Percentiles rank a stretch among this genome's conserved stretches.
phyloP scores from a whole-genome alignment of 2,113 vertebrate species.

The Hucho hucho region DNA sequence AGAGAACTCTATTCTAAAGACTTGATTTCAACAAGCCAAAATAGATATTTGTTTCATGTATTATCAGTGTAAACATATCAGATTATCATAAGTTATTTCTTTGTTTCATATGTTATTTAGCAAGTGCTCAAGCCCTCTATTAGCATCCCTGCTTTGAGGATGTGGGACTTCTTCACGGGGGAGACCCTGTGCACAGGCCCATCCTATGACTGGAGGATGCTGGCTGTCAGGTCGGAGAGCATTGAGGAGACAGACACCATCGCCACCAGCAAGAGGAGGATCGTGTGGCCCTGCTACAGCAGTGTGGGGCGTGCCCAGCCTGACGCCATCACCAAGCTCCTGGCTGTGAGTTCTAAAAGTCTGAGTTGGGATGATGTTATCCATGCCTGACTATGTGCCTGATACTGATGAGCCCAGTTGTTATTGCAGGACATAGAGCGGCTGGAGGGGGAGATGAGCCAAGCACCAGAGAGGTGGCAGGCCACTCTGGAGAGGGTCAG shows the following conservation, averaged over 20 bases:
- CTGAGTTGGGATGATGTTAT: not conserved
- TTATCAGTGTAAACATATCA: too few species aligned
- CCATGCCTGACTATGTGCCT: not conserved
- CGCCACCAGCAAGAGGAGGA: slow-evolving; percentile 82
- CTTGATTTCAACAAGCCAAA: not conserved
- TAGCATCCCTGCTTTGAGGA: slow-evolving; percentile 85
- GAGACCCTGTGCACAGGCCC: slow-evolving; percentile 92
- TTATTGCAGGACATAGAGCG: slow-evolving; percentile 88
- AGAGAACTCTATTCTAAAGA: not conserved
- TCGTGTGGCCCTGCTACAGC: slow-evolving; percentile 96
- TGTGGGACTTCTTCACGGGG: slow-evolving; percentile 93
- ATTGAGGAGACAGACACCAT: slow-evolving; percentile 76
- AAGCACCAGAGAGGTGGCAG: slow-evolving; percentile 89
- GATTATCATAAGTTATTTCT: not conserved
- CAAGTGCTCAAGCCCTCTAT: slow-evolving; percentile 86
- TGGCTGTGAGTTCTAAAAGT: slow-evolving; percentile 77
- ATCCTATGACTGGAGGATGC: slow-evolving; percentile 89
- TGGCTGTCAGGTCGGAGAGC: slow-evolving; percentile 66
- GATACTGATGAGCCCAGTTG: not conserved
- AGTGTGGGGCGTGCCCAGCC: slow-evolving; percentile 85
- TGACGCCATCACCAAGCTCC: slow-evolving; percentile 89
- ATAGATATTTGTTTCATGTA: not conserved
- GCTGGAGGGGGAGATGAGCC: slow-evolving; percentile 87
- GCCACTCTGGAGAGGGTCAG: slow-evolving; percentile 86
- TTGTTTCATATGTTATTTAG: slow-evolving; percentile 60